Base-by-base conservation (phyloP, 2,113 vertebrate genomes). In the Onychostoma macrolepis region DNA sequence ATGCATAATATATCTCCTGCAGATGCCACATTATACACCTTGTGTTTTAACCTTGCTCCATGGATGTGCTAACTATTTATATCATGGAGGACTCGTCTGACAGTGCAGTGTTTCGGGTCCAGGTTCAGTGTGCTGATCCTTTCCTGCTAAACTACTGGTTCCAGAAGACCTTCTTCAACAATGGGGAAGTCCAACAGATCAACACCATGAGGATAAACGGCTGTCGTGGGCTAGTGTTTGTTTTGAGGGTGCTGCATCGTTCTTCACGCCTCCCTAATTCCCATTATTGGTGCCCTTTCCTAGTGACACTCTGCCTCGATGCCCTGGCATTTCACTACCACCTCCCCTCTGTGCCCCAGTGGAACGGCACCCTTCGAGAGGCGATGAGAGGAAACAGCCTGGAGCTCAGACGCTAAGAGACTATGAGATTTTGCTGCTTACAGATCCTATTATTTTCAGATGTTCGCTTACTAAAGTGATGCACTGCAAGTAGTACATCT, bases 261-360 rank as follows among this genome's bases (percentile, higher is more conserved):
- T 90, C 88, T 79, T 77, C 86, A 58, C 90, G 89, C 19, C 80
- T 90, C 8, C 85, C 88, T 9, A 91, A 92, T 50, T 85, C 89
- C 63, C 89, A 92, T 84, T 92, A 92, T 86, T 90, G 91, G 74
- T 91, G 89, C 78, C 91, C 91, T 33, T 92, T 92, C 63, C 71
- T 92, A 21, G 88, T 91, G 21, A 88, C 86, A 33, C 88, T 92
- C 1, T 89, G 91, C 81, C 86, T 92, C 17, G 91, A 92, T 41
- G 90, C 91, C 12, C 75, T 91, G 75, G 72, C 81, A 48, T 89
- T 91, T 50, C 85, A 87, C 41, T 92, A 92, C 86, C 89, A 85
- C 30, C 87, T 92, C 26, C 90, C 90, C 24, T 67, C 84, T 0
- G 85, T 85, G 61, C 82, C 90, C 4, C 58, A 88, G 1, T 89